Evolutionary conservation across 2,888 invertebrate genomes (phyloP), one percentile per base, ranked within the genome.

Genomic region (Agrilus biguttatus): DNA sequence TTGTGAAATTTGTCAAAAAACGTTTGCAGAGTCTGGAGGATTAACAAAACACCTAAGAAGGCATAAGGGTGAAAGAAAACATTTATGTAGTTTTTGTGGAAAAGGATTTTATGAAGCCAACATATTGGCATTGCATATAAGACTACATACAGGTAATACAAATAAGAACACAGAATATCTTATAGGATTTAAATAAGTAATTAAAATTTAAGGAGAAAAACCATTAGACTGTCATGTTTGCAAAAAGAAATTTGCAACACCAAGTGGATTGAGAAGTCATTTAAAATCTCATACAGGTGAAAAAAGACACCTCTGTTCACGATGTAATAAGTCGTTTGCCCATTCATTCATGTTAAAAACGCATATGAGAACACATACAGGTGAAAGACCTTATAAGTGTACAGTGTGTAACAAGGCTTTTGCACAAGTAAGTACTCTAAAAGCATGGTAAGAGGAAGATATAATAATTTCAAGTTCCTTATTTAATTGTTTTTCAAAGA

Each of bases 41-140:
- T 51, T 60, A 37, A 60, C 58, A 2, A 50, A 59, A 40, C 62
- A 62, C 49, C 48, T 60, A 37, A 41, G 61, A 34, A 61, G 60
- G 43, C 62, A 62, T 45, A 47, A 47, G n/a, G 62, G 62, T 2
- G 61, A 62, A 46, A 62, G 58, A 39, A 45, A 57, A 21, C 59
- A 62, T 47, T 49, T 61, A n/a, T 62, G 62, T 40, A 53, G 53
- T 2, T 51, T 57, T 8, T 62, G 62, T 44, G 60, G 60, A 5
- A 62, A 61, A 48, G 56, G 60, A 5, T 62, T 62, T 48, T 62
- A 61, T 41, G 62, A 62, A 47, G 55, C 59, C 7, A 60, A 58
- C 39, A 59, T 60, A n/a, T 48, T 62, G 17, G 49, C 55, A 1
- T 53, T 60, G 17, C 62, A 62, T 44, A 57, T 60, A 55, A 46